These are phyloP conservation scores for Myiotriccus ornatus DNA, from an alignment of 2,797 vertebrate species.

Conservation along the genomic window DNA sequence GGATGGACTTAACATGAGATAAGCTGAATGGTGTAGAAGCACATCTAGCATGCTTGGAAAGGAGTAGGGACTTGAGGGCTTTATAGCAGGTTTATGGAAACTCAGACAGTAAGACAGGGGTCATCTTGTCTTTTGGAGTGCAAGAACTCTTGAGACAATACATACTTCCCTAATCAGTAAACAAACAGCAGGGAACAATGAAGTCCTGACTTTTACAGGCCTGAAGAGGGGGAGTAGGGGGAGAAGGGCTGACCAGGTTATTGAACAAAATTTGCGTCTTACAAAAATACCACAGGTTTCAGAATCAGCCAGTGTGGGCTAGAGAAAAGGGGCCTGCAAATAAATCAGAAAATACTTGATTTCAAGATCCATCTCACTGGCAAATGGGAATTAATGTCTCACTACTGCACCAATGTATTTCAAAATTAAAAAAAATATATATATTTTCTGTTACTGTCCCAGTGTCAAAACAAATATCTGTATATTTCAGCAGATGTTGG, in stretches of 20 bases:
- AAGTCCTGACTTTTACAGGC: neutral
- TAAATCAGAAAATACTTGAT: neutral
- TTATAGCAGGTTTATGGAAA: neutral
- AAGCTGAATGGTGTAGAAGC: neutral
- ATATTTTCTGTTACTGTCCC: slow-evolving; percentile 23
- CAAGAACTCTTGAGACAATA: neutral
- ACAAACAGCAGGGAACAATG: neutral
- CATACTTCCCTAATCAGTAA: neutral
- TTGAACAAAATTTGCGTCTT: neutral
- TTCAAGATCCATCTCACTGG: neutral
- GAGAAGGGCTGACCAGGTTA: neutral
- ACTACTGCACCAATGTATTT: slow-evolving; percentile 41
- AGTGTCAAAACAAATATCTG: slow-evolving; percentile 69
- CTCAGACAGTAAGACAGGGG: neutral
- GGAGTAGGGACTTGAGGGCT: neutral
- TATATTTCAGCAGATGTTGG: slow-evolving; percentile 52
- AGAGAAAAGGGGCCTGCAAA: neutral
- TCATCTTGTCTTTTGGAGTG: neutral
- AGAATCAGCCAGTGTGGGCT: neutral
- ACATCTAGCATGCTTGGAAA: neutral
- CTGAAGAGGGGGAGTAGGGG: accelerated
- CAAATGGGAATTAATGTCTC: slow-evolving; percentile 58
- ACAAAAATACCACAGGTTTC: neutral
- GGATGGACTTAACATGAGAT: neutral
- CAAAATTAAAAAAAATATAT: slow-evolving; percentile 6